Evolutionary conservation across 2,113 vertebrate genomes (phyloP).

Genomic region (Centropus unirufus): DNA sequence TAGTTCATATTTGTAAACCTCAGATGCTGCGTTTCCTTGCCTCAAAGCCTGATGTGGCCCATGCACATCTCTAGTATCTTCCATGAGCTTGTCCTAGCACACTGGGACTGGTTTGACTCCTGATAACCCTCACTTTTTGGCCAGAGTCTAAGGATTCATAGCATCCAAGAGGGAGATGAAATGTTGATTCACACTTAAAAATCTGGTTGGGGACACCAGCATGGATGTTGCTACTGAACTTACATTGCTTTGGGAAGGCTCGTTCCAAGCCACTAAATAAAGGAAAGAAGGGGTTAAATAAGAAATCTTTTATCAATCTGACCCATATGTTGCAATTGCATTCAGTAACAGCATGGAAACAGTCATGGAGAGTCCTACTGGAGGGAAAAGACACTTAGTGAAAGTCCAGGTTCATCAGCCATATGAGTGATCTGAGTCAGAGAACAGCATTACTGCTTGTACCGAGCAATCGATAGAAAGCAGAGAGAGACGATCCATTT

Average conservation of each 20-base stretch:
- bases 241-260: not conserved
- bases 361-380: not conserved
- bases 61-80: not conserved
- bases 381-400: not conserved
- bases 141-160: not conserved
- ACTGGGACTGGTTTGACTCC: not conserved
- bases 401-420: not conserved
- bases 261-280: not conserved
- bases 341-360: not conserved
- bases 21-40: not conserved
- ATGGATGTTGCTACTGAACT: not conserved
- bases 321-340: not conserved
- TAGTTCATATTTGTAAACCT: not conserved
- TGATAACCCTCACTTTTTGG: not conserved
- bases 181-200: not conserved
- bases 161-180: not conserved
- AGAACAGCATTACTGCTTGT: not conserved
- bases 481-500: not conserved
- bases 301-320: not conserved
- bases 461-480: not conserved
- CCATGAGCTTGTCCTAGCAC: not conserved
- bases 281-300: not conserved
- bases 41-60: not conserved
- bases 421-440: not conserved
- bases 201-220: not conserved